phyloP scores from a whole-genome alignment of 2,888 invertebrate genomes.

The Tenthredo amoena region DNA sequence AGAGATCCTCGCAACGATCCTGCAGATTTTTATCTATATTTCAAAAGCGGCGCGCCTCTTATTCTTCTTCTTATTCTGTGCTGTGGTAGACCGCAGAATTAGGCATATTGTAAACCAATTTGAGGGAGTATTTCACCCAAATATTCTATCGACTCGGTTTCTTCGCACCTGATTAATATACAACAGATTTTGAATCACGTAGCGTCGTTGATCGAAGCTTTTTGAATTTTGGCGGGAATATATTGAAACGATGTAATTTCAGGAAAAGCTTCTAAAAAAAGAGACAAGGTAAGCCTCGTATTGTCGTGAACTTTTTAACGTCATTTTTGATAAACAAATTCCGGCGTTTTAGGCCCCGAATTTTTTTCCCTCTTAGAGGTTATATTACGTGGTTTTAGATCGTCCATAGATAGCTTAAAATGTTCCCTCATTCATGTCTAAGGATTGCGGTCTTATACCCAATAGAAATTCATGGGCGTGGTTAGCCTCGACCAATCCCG shows the following conservation, averaged over 20 bases:
- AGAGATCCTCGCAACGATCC: neutral
- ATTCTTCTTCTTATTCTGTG: neutral
- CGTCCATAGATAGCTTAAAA: slow-evolving; percentile 26
- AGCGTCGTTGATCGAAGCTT: too few species aligned
- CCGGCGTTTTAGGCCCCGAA: neutral
- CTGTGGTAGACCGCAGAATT: neutral
- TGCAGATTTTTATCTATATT: slow-evolving; percentile 23
- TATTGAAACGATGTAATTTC: too few species aligned
- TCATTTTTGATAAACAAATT: neutral
- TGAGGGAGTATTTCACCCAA: neutral
- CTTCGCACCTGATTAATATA: neutral
- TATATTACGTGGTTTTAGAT: neutral
- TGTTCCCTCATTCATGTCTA: slow-evolving; percentile 34
- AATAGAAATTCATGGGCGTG: slow-evolving; percentile 30
- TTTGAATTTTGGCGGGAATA: too few species aligned
- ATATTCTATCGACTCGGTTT: neutral
- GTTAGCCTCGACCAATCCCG: slow-evolving; percentile 8
- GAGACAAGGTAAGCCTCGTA: too few species aligned
- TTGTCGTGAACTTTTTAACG: too few species aligned
- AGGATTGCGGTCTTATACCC: neutral
- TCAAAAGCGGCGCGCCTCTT: neutral
- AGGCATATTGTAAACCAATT: neutral
- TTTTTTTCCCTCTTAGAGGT: neutral
- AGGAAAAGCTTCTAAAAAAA: too few species aligned
- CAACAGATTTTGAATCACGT: too few species aligned